phyloP scores from a whole-genome alignment of 2,888 invertebrate genomes.

The Willowsia nigromaculata region DNA sequence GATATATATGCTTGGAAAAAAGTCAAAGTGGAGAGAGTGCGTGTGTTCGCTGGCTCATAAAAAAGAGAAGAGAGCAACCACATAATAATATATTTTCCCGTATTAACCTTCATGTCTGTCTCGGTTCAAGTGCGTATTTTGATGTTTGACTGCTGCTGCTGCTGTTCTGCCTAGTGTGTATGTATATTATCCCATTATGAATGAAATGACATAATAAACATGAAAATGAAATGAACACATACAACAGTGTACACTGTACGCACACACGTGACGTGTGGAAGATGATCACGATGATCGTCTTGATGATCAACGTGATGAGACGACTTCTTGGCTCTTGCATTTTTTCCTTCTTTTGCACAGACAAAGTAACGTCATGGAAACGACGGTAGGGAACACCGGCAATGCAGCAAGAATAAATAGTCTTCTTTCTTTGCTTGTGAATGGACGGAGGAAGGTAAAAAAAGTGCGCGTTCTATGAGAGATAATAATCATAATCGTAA shows the following conservation, averaged over 20 bases:
- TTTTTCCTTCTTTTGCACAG: background rate
- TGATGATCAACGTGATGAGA: slow-evolving; percentile 22
- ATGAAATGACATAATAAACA: slow-evolving; percentile 38
- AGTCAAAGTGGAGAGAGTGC: slow-evolving; percentile 5
- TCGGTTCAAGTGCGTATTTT: slow-evolving; percentile 20
- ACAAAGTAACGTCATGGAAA: background rate
- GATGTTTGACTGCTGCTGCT: background rate
- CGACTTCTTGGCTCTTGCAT: slow-evolving; percentile 28
- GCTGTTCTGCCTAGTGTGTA: background rate
- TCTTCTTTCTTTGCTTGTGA: background rate
- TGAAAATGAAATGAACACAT: slow-evolving; percentile 22
- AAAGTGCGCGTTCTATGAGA: background rate
- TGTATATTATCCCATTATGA: slow-evolving; percentile 22
- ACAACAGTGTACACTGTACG: background rate
- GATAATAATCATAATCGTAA: slow-evolving; percentile 65
- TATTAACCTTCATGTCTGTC: slow-evolving; percentile 41
- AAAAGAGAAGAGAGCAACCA: slow-evolving; percentile 16
- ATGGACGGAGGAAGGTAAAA: background rate
- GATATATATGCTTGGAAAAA: background rate
- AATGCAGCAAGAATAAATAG: background rate
- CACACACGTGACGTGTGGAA: slow-evolving; percentile 3
- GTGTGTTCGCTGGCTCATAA: slow-evolving; percentile 2
- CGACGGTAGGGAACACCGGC: slow-evolving; percentile 15
- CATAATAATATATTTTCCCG: slow-evolving; percentile 38
- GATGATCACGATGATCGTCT: background rate